Conservation (phyloP, 1,140 invertebrate species). For the Orussus abietinus region DNA sequence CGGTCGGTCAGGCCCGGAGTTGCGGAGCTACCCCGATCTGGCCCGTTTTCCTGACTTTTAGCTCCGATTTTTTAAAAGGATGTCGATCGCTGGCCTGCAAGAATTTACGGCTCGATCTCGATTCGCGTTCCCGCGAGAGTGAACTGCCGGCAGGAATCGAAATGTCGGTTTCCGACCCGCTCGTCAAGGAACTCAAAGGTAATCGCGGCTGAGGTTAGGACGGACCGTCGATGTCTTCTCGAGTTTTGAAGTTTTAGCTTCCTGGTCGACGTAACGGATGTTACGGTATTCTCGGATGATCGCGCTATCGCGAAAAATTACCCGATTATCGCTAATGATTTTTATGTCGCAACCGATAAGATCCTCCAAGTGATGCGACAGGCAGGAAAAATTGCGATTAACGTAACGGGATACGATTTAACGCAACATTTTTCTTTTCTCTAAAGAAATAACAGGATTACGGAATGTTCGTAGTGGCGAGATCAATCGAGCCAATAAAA, state of each 20-base stretch:
- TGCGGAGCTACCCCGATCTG: too few species aligned
- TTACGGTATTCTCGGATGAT: neutral
- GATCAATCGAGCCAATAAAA: too few species aligned
- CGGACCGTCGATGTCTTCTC: neutral
- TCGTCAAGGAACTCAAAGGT: conserved; percentile 58
- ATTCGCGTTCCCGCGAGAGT: too few species aligned
- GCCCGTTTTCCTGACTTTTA: too few species aligned
- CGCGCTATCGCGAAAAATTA: conserved; percentile 4
- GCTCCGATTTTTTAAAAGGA: too few species aligned
- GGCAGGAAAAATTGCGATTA: too few species aligned
- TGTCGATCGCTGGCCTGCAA: too few species aligned
- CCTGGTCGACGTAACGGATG: neutral
- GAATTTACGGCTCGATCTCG: too few species aligned
- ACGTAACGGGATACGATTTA: neutral
- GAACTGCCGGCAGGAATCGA: too few species aligned
- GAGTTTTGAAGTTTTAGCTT: neutral
- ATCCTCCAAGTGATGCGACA: neutral
- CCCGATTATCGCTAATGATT: conserved; percentile 2
- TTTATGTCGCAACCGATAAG: conserved; percentile 2
- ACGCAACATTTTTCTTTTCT: conserved; percentile 12
- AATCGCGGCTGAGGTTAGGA: conserved; percentile 23
- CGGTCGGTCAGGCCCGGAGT: too few species aligned
- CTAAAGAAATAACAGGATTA: neutral
- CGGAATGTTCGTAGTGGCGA: neutral
- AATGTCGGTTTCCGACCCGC: conserved; percentile 57